Base-by-base conservation (phyloP, 1,140 invertebrate genomes). In the Bactericera cockerelli region DNA sequence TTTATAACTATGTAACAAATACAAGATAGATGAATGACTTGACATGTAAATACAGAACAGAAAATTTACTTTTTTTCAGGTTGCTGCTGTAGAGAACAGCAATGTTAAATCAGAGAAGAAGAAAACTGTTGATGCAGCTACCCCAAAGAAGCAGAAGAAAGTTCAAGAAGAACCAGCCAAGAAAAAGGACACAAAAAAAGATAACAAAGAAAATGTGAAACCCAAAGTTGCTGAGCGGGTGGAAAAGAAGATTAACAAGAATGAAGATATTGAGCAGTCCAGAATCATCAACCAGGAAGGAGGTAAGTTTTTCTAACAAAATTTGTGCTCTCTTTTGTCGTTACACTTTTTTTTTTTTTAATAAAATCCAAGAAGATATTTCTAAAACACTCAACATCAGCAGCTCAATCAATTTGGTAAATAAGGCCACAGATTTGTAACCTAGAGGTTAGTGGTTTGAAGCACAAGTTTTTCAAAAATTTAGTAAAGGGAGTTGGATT, bases 271-370 rank as follows among this genome's bases (percentile, higher is more conserved):
- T 36, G 70, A 74, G 63, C 80, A 82, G 64, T 16, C 42, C n/a
- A 86, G 84, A 67, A 81, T 82, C 10, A 75, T 78, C 38, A 82
- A 85, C 65, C 84, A 78, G 72, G 82, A 86, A 70, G 82, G 84
- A 62, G 82, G 81, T 70, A 68, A 55, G 55, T 55, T 33, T 61
- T 59, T 26, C 13, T 42, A 59, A 13, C 39, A 25, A 31, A 57
- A 22, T 60, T 58, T 25, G 14, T 16, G 22, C 1, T 56, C 26
- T 14, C 36, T 26, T 16, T 24, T 49, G 36, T 59, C 25, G n/a
- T 54, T 59, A 16, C 6, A 2, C 26, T 8, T 24, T 38, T 6
- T 28, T 1, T 56, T 56, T 56, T 38, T n/a, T n/a, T n/a, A n/a
- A n/a, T n/a, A n/a, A n/a, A n/a, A n/a, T n/a, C n/a, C n/a, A n/a